Base-by-base conservation (phyloP, 2,888 invertebrate genomes). In the Microctonus brassicae region DNA sequence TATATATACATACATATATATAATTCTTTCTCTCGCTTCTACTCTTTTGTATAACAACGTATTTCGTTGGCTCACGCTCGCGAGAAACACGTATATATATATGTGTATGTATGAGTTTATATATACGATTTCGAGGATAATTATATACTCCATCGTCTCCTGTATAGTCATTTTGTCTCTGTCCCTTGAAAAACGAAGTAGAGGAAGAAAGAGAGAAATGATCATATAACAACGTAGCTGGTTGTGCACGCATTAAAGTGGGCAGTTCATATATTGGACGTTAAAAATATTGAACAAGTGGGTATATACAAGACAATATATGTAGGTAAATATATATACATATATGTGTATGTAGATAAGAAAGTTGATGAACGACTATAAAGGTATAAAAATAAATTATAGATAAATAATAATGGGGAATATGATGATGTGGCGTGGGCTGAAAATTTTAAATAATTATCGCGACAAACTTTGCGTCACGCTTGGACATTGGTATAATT, bases 1-100 rank as follows among this genome's bases (percentile, higher is more conserved):
- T 29, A n/a, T n/a, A n/a, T n/a, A n/a, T n/a, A n/a, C n/a, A n/a
- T 29, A 58, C 17, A 33, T 60, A 36, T 26, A 26, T 26, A 11
- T 57, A 34, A 22, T 13, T 47, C 47, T 65, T 20, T 22, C 33
- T 62, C 62, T 55, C 53, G 34, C 83, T 81, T 81, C 80, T 72
- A 62, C 63, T 42, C 72, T 61, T 42, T 53, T 65, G 36, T 53
- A 66, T 65, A 47, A 36, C 58, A 42, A 33, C 39, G 52, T 58
- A 72, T 70, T 66, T 70, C 76, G 76, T 75, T 76, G 77, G 69
- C 68, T 73, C 70, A 69, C 70, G 66, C 70, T 52, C 72, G 69
- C 63, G 42, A 57, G 29, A 26, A 42, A 60, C 61, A 67, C 61
- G 53, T 62, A 55, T 61, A 71, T 67, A 24, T 26, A 24, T 57